These are phyloP conservation scores for Nothocercus nigrocapillus DNA, from an alignment of 2,113 vertebrate species.

Conservation along the genomic window DNA sequence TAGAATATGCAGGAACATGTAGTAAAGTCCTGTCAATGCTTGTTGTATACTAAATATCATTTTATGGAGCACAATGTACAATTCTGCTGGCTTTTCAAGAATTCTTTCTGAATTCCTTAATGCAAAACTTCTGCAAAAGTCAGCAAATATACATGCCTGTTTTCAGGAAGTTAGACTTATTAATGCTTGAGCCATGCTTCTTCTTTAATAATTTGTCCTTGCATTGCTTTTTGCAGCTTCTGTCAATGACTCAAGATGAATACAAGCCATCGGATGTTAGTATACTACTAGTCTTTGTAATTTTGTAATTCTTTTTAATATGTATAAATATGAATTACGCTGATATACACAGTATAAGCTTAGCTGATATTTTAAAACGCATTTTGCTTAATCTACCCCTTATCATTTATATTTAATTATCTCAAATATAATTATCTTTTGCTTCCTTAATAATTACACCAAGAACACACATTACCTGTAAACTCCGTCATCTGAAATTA, in stretches of 20 bases:
- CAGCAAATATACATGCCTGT: not conserved
- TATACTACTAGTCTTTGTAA: conserved; percentile 74
- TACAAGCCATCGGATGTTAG: conserved; percentile 97
- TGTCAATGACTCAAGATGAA: conserved; percentile 93
- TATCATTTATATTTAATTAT: not conserved
- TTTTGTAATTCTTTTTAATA: not conserved
- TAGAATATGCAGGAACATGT: not conserved
- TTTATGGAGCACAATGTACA: not conserved
- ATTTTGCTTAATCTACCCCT: not conserved
- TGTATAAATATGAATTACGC: conserved; percentile 11
- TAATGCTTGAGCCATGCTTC: conserved; percentile 55
- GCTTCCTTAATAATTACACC: not conserved
- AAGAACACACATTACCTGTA: not conserved
- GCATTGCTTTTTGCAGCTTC: conserved; percentile 89
- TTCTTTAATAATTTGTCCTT: conserved; percentile 75
- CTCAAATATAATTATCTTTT: not conserved
- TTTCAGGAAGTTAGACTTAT: not conserved
- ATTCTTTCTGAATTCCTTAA: conserved; percentile 42
- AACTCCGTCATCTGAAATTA: not conserved
- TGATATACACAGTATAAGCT: not conserved
- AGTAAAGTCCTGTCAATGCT: not conserved
- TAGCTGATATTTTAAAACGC: not conserved
- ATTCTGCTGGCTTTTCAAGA: conserved; percentile 1
- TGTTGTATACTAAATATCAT: not conserved
- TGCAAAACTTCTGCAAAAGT: not conserved